Conservation (phyloP, 1,140 invertebrate genomes). For the Oscheius sp. region DNA sequence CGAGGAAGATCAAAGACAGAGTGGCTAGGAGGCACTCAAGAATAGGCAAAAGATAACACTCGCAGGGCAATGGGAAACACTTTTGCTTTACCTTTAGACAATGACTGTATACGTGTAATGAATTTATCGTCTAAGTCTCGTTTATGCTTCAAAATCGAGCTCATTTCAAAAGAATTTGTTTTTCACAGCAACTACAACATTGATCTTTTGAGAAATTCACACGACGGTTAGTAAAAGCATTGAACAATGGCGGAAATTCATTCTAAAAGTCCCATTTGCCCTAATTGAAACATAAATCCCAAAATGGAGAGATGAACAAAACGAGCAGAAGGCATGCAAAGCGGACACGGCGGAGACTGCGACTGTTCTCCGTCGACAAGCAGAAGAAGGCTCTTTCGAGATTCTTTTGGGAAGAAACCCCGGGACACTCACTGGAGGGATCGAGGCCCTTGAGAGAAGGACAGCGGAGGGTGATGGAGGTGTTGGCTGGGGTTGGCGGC, state of each 20-base stretch:
- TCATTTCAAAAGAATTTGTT: too few relatives aligned
- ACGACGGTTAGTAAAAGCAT: too few relatives aligned
- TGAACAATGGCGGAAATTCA: too few relatives aligned
- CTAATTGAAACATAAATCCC: not conserved
- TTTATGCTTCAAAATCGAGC: too few relatives aligned
- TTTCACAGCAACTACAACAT: too few relatives aligned
- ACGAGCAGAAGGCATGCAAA: not conserved
- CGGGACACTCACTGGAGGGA: constrained; percentile 69
- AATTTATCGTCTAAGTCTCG: too few relatives aligned
- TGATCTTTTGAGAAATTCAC: too few relatives aligned
- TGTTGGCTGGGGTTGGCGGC: constrained; percentile 72
- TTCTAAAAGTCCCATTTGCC: not conserved
- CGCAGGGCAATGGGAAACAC: not conserved
- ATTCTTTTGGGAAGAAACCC: not conserved
- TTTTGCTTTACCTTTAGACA: too few relatives aligned
- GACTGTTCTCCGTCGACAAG: not conserved
- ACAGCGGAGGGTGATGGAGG: constrained; percentile 69
- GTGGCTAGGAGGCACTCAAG: not conserved
- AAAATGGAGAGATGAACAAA: not conserved
- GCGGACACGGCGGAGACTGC: not conserved
- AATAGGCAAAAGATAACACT: not conserved
- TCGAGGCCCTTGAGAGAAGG: constrained; percentile 72
- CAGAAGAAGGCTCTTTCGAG: not conserved
- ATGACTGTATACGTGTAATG: too few relatives aligned
- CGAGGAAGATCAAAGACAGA: not conserved